Evolutionary conservation across 1,140 invertebrate species (phyloP), one percentile per base, ranked within the genome.

Genomic region (Ectropis grisescens): DNA sequence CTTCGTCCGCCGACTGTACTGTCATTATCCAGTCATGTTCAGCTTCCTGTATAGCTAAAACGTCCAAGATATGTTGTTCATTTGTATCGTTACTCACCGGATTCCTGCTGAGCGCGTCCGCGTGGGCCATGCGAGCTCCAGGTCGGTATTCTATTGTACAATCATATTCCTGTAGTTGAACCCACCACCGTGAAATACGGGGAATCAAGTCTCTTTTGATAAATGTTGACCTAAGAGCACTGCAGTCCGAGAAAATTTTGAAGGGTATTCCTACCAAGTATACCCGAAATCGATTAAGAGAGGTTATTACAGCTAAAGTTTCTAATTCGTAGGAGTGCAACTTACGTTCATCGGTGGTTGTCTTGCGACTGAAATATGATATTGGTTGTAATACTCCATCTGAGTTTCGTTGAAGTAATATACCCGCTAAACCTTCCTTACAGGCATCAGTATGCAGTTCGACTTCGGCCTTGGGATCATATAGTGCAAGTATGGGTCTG

Each of bases 371-470:
- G 10, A n/a, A 26, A n/a, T 26, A 26, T 2, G 24, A 6, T 3
- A 26, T n/a, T 26, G 24, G 3, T 8, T 10, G 6, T n/a, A 6
- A 26, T n/a, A 10, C 6, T 3, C 10, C 24, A 10, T 10, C 6
- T 11, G 32, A 13, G 10, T 33, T 38, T 23, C 32, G 33, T 41
- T 68, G 64, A 6, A 67, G 31, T 7, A 69, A 29, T 11, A 72
- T 57, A 38, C 62, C 19, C 26, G 51, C 37, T 38, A 37, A 1
- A 39, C 61, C 60, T 9, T 43, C 12, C 11, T 54, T 47, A 8
- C 48, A 55, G 0, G 51, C 64, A 38, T 66, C 59, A 0, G 53
- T 64, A 28, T 54, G 54, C 2, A 56, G 2, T 19, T 60, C 52
- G 1, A 47, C 65, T 19, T 45, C 48, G 11, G 43, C 42, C 1